phyloP scores from a whole-genome alignment of 2,888 invertebrate genomes.

The Eupithecia pulchellata region DNA sequence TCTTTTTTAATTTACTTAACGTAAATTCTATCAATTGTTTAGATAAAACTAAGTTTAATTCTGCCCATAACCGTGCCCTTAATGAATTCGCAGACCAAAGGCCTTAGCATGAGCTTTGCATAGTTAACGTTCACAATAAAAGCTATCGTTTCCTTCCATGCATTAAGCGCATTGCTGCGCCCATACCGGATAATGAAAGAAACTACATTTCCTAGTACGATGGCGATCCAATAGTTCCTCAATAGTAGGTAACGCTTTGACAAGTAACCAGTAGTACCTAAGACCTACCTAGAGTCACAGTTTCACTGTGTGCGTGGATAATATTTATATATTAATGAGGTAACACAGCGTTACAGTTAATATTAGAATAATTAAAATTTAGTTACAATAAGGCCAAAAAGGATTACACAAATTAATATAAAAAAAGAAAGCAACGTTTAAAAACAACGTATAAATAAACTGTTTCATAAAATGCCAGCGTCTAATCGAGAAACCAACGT shows the following conservation, averaged over 20 bases:
- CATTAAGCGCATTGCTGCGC: neutral
- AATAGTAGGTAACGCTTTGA: neutral
- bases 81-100: neutral
- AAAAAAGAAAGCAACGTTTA: too few species aligned
- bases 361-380: too few species aligned
- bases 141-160: neutral
- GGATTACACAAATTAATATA: too few species aligned
- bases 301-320: neutral
- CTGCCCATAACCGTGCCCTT: neutral
- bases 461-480: constrained; percentile 4
- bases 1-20: too few species aligned
- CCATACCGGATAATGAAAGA: neutral
- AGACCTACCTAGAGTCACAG: neutral
- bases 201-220: neutral
- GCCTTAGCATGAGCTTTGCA: neutral
- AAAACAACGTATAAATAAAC: too few species aligned
- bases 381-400: too few species aligned
- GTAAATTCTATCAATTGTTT: neutral
- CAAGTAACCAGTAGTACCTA: too few species aligned
- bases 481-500: constrained; percentile 11
- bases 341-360: too few species aligned
- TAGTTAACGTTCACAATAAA: neutral
- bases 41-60: neutral
- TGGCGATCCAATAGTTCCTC: neutral
- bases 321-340: too few species aligned